A percentile compares a stretch with the other conserved stretches of the same genome.
phyloP scores from a whole-genome alignment of 2,888 invertebrate species.

The Acleris cristana region DNA sequence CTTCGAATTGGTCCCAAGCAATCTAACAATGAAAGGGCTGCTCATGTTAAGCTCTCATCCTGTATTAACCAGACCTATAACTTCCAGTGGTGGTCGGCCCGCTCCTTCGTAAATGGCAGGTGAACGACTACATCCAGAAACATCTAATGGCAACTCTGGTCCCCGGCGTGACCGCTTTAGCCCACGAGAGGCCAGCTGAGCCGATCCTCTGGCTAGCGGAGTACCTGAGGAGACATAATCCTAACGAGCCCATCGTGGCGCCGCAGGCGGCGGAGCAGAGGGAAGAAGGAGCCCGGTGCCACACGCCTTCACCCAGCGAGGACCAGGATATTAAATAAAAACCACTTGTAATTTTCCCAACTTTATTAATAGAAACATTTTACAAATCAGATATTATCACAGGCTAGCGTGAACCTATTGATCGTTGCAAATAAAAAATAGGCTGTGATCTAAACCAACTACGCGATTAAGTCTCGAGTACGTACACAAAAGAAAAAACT shows the following conservation, averaged over 20 bases:
- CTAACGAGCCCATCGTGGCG: conserved; percentile 85
- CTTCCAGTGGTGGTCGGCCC: conserved; percentile 90
- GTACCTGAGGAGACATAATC: conserved; percentile 89
- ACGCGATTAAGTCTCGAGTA: conserved; percentile 28
- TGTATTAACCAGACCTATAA: background rate
- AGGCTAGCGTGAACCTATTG: conserved; percentile 65
- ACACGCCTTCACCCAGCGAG: conserved; percentile 64
- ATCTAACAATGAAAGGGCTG: too few species aligned
- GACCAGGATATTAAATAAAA: conserved; percentile 40
- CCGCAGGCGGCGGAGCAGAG: conserved; percentile 52
- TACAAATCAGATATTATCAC: conserved; percentile 79
- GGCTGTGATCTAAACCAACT: conserved; percentile 13
- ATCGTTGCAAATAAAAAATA: conserved; percentile 43
- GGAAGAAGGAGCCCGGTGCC: conserved; percentile 59
- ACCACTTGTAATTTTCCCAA: conserved; percentile 48
- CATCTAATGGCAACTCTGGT: conserved; percentile 86
- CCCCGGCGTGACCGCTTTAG: conserved; percentile 86
- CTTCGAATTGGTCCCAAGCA: too few species aligned
- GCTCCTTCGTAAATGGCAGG: conserved; percentile 83
- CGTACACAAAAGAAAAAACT: conserved; percentile 22
- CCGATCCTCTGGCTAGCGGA: conserved; percentile 91
- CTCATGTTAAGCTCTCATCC: too few species aligned
- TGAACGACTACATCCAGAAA: conserved; percentile 88
- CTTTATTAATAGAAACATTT: conserved; percentile 71
- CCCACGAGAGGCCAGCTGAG: conserved; percentile 88